Percentiles rank a stretch among this genome's conserved stretches.
Evolutionary conservation across 2,888 invertebrate species (phyloP).

Genomic region (Heteromyza rotundicornis): DNA sequence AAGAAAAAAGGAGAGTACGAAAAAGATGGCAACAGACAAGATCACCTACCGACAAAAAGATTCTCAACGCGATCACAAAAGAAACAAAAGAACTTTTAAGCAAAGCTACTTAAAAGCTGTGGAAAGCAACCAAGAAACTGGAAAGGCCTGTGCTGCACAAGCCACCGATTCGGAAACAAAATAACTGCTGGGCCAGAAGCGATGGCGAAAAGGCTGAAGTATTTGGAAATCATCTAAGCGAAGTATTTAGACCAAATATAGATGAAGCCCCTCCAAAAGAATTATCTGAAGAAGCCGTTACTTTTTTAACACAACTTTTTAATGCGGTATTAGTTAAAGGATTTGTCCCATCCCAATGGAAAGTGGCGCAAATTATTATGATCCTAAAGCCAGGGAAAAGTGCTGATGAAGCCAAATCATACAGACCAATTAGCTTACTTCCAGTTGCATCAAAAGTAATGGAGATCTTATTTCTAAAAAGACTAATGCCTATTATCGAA

Average conservation of each 20-base stretch:
- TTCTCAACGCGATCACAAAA: too few relatives aligned
- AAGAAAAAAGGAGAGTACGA: conserved; percentile 3
- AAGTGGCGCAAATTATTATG: not conserved
- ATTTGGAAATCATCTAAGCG: not conserved
- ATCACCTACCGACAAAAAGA: not conserved
- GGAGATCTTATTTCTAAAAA: too few relatives aligned
- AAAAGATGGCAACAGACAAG: conserved; percentile 6
- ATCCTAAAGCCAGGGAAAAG: too few relatives aligned
- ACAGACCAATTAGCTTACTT: too few relatives aligned
- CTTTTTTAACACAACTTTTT: not conserved
- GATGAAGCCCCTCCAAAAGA: not conserved
- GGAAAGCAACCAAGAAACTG: not conserved
- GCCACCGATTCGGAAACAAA: not conserved
- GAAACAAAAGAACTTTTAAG: too few relatives aligned
- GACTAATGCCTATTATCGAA: too few relatives aligned
- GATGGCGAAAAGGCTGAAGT: not conserved
- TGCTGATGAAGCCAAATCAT: too few relatives aligned
- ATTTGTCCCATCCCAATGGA: not conserved
- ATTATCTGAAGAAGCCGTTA: not conserved
- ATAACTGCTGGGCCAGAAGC: not conserved
- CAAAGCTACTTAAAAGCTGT: not conserved
- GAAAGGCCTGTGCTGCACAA: too few relatives aligned
- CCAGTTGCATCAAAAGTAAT: too few relatives aligned
- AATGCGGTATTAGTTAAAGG: not conserved
- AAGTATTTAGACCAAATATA: not conserved